These are phyloP conservation scores for Yponomeuta cagnagella DNA, from an alignment of 2,888 invertebrate genomes.

Conservation along the genomic window DNA sequence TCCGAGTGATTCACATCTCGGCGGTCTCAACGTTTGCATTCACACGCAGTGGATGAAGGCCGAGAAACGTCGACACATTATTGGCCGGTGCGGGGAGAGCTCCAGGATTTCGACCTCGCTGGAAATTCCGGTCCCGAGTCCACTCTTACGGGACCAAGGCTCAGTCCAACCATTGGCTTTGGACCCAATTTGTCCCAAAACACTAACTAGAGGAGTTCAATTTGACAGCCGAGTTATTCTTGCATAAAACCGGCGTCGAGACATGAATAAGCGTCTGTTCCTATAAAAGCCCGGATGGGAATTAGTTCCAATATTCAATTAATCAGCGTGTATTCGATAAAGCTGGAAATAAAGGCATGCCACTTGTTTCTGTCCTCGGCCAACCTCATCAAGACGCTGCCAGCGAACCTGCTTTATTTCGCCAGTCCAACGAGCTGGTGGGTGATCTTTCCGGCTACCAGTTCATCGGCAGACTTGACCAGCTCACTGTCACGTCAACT, in stretches of 20 bases:
- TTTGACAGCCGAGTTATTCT: not conserved
- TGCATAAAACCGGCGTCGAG: not conserved
- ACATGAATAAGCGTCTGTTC: too few species aligned
- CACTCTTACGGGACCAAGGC: conserved; percentile 11
- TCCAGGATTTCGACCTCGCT: conserved; percentile 24
- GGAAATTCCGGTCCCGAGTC: conserved; percentile 27
- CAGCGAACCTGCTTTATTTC: too few species aligned
- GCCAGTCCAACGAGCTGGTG: too few species aligned
- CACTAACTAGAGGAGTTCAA: not conserved
- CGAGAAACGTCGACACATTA: conserved; percentile 12
- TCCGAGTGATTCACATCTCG: not conserved
- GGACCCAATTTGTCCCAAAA: not conserved
- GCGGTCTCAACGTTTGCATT: not conserved
- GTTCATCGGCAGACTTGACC: too few species aligned
- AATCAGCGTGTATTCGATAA: too few species aligned
- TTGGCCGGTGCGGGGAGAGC: conserved; percentile 17
- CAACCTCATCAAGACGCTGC: too few species aligned
- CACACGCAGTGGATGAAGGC: not conserved
- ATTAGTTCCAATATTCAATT: too few species aligned
- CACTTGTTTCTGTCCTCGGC: too few species aligned
- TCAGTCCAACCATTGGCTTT: not conserved
- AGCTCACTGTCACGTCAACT: too few species aligned
- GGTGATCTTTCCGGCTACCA: too few species aligned
- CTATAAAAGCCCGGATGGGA: too few species aligned
- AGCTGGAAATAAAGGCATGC: too few species aligned